phyloP scores from a whole-genome alignment of 1,140 invertebrate genomes.

The Drosophila pallidifrons region DNA sequence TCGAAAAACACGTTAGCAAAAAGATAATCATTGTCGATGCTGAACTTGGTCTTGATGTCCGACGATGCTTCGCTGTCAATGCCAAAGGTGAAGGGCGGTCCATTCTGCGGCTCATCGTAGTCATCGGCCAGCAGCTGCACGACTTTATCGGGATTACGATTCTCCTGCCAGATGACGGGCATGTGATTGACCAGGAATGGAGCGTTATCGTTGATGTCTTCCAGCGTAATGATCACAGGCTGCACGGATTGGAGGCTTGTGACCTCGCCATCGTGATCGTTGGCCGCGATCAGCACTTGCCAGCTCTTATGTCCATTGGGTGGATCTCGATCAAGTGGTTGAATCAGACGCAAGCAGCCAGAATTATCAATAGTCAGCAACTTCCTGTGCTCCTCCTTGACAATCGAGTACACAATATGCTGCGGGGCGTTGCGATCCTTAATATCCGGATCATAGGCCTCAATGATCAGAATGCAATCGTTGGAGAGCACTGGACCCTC shows the following conservation, averaged over 20 bases:
- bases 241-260: slow-evolving; percentile 87
- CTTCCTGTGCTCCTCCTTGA: slow-evolving; percentile 89
- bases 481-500: slow-evolving; percentile 87
- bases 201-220: slow-evolving; percentile 96
- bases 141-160: slow-evolving; percentile 89
- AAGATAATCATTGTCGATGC: slow-evolving; percentile 87
- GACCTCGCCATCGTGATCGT: slow-evolving; percentile 92
- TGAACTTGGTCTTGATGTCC: slow-evolving; percentile 90
- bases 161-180: slow-evolving; percentile 93
- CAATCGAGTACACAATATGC: slow-evolving; percentile 91
- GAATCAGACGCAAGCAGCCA: slow-evolving; percentile 91
- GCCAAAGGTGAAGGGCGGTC: slow-evolving; percentile 91
- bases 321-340: slow-evolving; percentile 94
- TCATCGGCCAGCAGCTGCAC: slow-evolving; percentile 91
- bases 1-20: slow-evolving; percentile 91
- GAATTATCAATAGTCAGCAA: slow-evolving; percentile 89
- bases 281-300: slow-evolving; percentile 93
- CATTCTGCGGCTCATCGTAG: slow-evolving; percentile 91
- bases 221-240: slow-evolving; percentile 91
- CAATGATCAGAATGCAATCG: slow-evolving; percentile 88
- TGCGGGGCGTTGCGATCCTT: slow-evolving; percentile 90
- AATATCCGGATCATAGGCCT: slow-evolving; percentile 94
- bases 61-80: slow-evolving; percentile 89
- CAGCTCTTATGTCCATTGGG: slow-evolving; percentile 93
- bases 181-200: slow-evolving; percentile 92